Conservation (phyloP, 2,888 invertebrate species). For the Hydrotaea cyrtoneurina region DNA sequence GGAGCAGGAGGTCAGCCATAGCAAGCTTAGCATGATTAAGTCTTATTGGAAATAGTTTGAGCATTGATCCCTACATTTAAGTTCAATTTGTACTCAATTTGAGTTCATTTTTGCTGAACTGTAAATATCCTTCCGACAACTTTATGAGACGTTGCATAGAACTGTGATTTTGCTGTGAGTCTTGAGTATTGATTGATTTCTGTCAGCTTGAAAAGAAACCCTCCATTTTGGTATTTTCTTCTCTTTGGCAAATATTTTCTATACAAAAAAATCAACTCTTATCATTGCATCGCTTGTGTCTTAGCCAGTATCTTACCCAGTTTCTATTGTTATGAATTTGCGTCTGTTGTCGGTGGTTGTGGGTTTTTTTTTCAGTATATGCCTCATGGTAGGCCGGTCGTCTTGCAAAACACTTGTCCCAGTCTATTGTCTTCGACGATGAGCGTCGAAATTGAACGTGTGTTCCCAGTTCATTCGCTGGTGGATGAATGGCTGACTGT, state of each 20-base stretch:
- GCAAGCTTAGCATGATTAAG: too few relatives aligned
- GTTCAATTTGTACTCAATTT: too few relatives aligned
- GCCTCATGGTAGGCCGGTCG: neutral
- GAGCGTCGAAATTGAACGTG: neutral
- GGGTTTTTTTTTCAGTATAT: neutral
- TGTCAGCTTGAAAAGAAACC: neutral
- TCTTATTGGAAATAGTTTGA: too few relatives aligned
- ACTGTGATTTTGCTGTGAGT: neutral
- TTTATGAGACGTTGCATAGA: too few relatives aligned
- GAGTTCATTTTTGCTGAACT: too few relatives aligned
- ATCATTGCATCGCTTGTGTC: conserved; percentile 29
- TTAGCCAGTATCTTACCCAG: conserved; percentile 47
- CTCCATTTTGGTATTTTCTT: neutral
- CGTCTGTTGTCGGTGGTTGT: neutral
- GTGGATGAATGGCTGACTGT: neutral
- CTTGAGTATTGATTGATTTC: conserved; percentile 11
- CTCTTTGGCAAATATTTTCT: neutral
- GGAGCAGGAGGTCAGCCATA: too few relatives aligned
- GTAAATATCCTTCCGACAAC: too few relatives aligned
- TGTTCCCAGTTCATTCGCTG: neutral
- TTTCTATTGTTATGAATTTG: conserved; percentile 27
- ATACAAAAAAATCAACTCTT: conserved; percentile 7
- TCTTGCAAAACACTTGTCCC: neutral
- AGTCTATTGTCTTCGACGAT: neutral
- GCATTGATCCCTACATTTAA: too few relatives aligned